Evolutionary conservation across 1,140 invertebrate genomes (phyloP).

Genomic region (Adoxophyes honmai): DNA sequence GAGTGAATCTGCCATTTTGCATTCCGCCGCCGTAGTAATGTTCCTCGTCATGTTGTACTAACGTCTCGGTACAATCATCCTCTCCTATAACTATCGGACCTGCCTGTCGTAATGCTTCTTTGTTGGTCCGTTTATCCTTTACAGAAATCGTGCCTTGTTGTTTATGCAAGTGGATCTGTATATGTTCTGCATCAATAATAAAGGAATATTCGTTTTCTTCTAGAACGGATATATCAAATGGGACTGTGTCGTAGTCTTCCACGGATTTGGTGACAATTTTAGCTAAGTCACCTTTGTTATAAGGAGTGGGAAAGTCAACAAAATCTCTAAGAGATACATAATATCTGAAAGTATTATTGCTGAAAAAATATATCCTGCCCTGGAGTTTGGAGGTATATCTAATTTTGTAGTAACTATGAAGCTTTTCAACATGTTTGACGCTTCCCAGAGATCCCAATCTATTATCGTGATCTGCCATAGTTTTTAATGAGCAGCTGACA

Average conservation of each 20-base stretch:
- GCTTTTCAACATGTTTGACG: constrained; percentile 42
- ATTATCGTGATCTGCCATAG: constrained; percentile 16
- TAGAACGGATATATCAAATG: constrained; percentile 43
- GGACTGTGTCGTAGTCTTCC: constrained; percentile 41
- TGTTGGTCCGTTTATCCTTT: constrained; percentile 41
- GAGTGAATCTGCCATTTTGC: constrained; percentile 65
- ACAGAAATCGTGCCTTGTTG: constrained; percentile 45
- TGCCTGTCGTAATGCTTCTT: constrained; percentile 45
- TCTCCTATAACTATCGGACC: constrained; percentile 40
- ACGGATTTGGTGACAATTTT: constrained; percentile 51
- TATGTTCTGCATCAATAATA: constrained; percentile 44
- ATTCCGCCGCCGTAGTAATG: constrained; percentile 65
- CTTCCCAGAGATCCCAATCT: constrained; percentile 26
- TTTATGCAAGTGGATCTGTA: constrained; percentile 55
- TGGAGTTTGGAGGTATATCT: constrained; percentile 38
- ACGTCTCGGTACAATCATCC: constrained; percentile 34
- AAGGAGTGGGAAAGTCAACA: constrained; percentile 52
- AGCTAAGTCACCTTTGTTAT: constrained; percentile 44
- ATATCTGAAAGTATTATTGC: constrained; percentile 60
- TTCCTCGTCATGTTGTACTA: constrained; percentile 46
- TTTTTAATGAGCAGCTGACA: no score
- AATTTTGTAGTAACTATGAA: constrained; percentile 38
- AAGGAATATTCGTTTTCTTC: constrained; percentile 32
- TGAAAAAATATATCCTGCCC: constrained; percentile 47
- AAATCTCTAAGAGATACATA: constrained; percentile 52